Base-by-base conservation (phyloP, 2,797 vertebrate species). In the Hydrocynus forskahlii region DNA sequence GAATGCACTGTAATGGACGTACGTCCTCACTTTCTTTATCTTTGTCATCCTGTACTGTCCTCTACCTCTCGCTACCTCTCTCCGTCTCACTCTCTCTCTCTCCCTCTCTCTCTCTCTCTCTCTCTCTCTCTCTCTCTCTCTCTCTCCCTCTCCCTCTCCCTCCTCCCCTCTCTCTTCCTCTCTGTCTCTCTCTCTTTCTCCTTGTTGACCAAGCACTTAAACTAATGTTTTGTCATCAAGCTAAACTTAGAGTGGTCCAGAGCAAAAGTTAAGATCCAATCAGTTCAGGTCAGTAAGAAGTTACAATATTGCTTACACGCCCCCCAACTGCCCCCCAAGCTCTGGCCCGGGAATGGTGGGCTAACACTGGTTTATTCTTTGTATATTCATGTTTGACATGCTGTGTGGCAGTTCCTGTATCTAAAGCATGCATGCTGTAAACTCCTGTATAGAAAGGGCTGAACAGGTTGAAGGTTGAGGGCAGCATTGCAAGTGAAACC, bases 1-100 rank as follows among this genome's bases (percentile, higher is more conserved):
- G 70, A 83, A 81, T 82, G 84, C 40, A 23, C 40, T 77, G 54
- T 73, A 78, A 75, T 82, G 81, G 81, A 74, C 71, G 29, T n/a
- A 19, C 63, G 52, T 62, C 81, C 74, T 40, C 13, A 19, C 21
- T 83, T 76, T 81, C 52, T 50, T 69, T 35, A 48, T 63, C 57
- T 83, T 29, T 82, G 14, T 54, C 68, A 12, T 70, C 19, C 57
- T 62, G 70, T 83, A 50, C 25, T 29, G 45, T 48, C 45, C 45
- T 48, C 7, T 35, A 35, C 43, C 43, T 45, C 43, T 35, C n/a
- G n/a, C 29, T 29, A 29, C 43, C 43, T 43, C 43, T 9, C 43
- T 43, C 35, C 23, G 52, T 50, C 19, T 19, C 29, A 7, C 62
- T 6, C 55, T 43, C 23, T 5, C 48, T 59, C 52, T 29, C 62